phyloP scores from a whole-genome alignment of 2,113 vertebrate species.

The Phycodurus eques region DNA sequence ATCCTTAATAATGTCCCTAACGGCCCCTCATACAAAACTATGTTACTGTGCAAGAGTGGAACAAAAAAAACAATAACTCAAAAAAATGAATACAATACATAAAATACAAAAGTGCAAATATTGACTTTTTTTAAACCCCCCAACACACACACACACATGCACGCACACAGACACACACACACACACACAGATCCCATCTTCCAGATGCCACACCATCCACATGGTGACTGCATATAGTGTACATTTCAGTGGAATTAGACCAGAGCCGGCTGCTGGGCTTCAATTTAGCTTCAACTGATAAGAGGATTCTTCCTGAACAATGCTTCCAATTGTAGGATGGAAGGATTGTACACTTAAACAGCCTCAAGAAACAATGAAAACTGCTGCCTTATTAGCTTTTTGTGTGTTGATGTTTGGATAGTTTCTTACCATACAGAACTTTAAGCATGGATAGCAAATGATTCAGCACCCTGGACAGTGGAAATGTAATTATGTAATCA shows the following conservation, averaged over 20 bases:
- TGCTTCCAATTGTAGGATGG: slow-evolving; percentile 50
- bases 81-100: not conserved
- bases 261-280: slow-evolving; percentile 53
- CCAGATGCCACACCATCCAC: slow-evolving; percentile 41
- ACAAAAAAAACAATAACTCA: not conserved
- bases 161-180: slow-evolving; percentile 5
- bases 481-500: slow-evolving; percentile 33
- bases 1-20: too few species aligned
- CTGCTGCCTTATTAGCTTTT: slow-evolving; percentile 14
- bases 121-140: slow-evolving; percentile 8
- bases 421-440: not conserved
- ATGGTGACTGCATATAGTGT: slow-evolving; percentile 63
- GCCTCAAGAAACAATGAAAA: slow-evolving; percentile 35
- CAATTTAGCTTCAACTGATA: slow-evolving; percentile 56
- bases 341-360: slow-evolving; percentile 48
- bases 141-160: slow-evolving; percentile 7
- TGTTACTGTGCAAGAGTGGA: not conserved
- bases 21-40: too few species aligned
- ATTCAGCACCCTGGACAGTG: slow-evolving; percentile 67
- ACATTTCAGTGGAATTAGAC: slow-evolving; percentile 68
- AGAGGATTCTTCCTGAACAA: slow-evolving; percentile 64
- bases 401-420: slow-evolving; percentile 8
- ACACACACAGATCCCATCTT: slow-evolving; percentile 42
- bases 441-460: slow-evolving; percentile 9
- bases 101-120: slow-evolving; percentile 10